phyloP scores from a whole-genome alignment of 1,140 invertebrate genomes.

The Ptiloglossa arizonensis region DNA sequence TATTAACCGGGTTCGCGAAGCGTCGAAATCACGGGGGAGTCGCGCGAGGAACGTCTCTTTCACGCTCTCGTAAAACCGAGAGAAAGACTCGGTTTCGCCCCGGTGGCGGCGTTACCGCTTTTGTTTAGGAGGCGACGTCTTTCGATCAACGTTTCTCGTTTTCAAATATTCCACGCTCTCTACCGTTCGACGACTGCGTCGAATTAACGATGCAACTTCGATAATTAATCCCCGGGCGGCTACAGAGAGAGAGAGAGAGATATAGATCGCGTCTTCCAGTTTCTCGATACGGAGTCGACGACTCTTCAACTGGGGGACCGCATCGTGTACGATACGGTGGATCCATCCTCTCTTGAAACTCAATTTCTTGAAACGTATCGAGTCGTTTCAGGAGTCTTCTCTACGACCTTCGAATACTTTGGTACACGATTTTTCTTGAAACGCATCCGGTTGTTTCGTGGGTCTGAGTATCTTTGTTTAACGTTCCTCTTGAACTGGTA shows the following conservation, averaged over 20 bases:
- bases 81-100: background rate
- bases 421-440: too few species aligned
- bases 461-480: too few species aligned
- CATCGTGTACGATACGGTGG: too few species aligned
- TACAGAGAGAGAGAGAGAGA: too few species aligned
- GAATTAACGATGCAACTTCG: constrained; percentile 17
- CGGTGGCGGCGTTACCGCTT: background rate
- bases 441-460: too few species aligned
- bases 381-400: too few species aligned
- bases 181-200: background rate
- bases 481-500: too few species aligned
- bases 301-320: too few species aligned
- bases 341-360: background rate
- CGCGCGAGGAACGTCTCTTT: constrained; percentile 4
- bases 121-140: constrained; percentile 4
- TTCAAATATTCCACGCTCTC: background rate
- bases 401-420: too few species aligned
- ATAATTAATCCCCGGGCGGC: constrained; percentile 31
- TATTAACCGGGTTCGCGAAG: constrained; percentile 42
- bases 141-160: background rate
- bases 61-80: constrained; percentile 4
- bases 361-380: background rate
- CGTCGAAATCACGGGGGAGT: constrained; percentile 10
- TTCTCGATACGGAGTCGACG: too few species aligned
- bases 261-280: background rate